A percentile compares a stretch with the other conserved stretches of the same genome.
These are phyloP conservation scores for Armadillidium nasatum DNA, from an alignment of 1,140 invertebrate species.

Conservation along the genomic window DNA sequence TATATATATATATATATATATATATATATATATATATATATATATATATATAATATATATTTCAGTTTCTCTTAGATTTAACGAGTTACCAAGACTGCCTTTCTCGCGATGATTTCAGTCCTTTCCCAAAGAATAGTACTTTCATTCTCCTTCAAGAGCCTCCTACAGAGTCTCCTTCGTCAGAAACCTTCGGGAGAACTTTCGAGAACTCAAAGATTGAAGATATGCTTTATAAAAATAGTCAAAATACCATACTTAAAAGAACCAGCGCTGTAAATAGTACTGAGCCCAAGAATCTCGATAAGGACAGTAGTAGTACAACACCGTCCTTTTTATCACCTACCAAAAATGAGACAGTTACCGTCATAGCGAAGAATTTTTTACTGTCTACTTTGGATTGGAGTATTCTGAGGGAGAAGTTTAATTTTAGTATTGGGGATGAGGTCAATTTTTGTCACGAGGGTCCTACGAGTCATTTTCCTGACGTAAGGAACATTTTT, in stretches of 20 bases:
- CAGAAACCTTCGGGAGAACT: not conserved
- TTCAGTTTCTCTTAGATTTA: not conserved
- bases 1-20: not conserved
- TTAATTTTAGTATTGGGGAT: not conserved
- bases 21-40: not conserved
- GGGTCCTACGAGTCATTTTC: not conserved
- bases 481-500: not conserved
- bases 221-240: too few species aligned
- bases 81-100: slow-evolving; percentile 5
- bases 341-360: not conserved
- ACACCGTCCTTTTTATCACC: not conserved
- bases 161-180: not conserved
- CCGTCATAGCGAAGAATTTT: not conserved
- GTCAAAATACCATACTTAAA: not conserved
- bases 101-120: not conserved
- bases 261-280: not conserved
- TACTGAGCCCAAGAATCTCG: not conserved
- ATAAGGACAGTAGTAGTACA: too few species aligned
- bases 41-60: slow-evolving; percentile 16
- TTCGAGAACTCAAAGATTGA: too few species aligned
- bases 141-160: not conserved
- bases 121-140: not conserved
- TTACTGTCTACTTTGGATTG: not conserved
- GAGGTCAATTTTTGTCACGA: not conserved
- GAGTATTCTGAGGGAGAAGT: not conserved